Evolutionary conservation across 2,888 invertebrate genomes (phyloP).

Genomic region (Drosophila planitibia): DNA sequence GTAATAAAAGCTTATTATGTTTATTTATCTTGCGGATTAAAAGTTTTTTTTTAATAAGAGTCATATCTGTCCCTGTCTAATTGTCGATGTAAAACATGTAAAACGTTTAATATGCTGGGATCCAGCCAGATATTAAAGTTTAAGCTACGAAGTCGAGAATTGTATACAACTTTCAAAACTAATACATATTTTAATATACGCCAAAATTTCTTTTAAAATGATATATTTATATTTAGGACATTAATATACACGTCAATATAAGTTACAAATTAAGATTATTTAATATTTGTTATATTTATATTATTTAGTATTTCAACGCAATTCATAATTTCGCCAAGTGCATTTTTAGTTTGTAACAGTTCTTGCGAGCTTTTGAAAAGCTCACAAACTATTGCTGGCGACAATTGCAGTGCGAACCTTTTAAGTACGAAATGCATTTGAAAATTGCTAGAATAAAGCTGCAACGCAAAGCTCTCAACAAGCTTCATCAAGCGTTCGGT

Average conservation of each 20-base stretch:
- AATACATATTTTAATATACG: no score
- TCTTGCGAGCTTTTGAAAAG: slow-evolving; percentile 24
- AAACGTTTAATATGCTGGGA: neutral
- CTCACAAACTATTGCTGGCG: slow-evolving; percentile 1
- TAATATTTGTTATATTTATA: neutral
- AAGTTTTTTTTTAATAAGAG: neutral
- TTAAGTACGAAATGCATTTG: slow-evolving; percentile 41
- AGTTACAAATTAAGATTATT: neutral
- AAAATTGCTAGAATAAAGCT: slow-evolving; percentile 50
- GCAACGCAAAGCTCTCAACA: slow-evolving; percentile 28
- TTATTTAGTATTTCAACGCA: neutral
- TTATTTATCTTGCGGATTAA: neutral
- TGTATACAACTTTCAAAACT: neutral
- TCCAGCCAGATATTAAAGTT: neutral
- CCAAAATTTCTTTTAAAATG: no score
- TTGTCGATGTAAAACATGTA: neutral
- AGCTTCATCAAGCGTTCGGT: slow-evolving; percentile 21
- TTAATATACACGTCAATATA: no score
- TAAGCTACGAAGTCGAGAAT: neutral
- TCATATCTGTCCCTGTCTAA: neutral
- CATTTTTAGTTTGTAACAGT: neutral
- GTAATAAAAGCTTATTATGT: slow-evolving; percentile 4
- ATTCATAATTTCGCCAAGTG: neutral
- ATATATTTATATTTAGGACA: no score
- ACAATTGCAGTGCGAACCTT: slow-evolving; percentile 2